These are phyloP conservation scores for Enteromius argenteus DNA, from an alignment of 2,797 vertebrate genomes.

Conservation along the genomic window DNA sequence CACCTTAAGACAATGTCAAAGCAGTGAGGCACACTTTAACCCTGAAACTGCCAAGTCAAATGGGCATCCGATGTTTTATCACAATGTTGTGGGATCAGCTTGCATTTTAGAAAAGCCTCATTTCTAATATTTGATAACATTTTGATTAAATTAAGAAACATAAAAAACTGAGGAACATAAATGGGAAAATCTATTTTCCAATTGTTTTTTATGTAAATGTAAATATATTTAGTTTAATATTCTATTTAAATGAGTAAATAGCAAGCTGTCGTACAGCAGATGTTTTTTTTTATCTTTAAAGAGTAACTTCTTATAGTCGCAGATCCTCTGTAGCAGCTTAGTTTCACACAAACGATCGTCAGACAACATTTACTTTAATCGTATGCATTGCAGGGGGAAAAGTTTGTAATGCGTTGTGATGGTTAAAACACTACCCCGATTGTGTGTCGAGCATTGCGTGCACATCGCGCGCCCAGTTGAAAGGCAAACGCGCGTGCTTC, in stretches of 20 bases:
- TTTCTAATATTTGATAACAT: background rate
- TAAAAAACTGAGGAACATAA: background rate
- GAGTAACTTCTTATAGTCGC: background rate
- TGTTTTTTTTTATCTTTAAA: background rate
- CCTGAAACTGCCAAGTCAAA: too few relatives aligned
- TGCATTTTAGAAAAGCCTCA: background rate
- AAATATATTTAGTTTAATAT: too few relatives aligned
- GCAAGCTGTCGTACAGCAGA: background rate
- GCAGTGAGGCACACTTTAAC: background rate
- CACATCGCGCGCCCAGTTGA: background rate
- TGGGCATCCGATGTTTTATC: background rate
- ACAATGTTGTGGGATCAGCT: background rate
- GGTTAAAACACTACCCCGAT: background rate
- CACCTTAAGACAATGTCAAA: background rate
- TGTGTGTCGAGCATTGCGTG: background rate
- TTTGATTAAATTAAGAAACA: background rate
- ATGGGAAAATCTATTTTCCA: background rate
- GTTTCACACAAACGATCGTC: background rate
- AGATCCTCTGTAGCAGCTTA: background rate
- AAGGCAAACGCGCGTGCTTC: background rate
- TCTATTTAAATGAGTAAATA: background rate
- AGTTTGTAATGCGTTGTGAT: background rate
- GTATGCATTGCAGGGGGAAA: background rate
- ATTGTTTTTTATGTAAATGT: background rate
- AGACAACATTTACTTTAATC: background rate